phyloP scores from a whole-genome alignment of 2,888 invertebrate species.

The Masnerella sp. region DNA sequence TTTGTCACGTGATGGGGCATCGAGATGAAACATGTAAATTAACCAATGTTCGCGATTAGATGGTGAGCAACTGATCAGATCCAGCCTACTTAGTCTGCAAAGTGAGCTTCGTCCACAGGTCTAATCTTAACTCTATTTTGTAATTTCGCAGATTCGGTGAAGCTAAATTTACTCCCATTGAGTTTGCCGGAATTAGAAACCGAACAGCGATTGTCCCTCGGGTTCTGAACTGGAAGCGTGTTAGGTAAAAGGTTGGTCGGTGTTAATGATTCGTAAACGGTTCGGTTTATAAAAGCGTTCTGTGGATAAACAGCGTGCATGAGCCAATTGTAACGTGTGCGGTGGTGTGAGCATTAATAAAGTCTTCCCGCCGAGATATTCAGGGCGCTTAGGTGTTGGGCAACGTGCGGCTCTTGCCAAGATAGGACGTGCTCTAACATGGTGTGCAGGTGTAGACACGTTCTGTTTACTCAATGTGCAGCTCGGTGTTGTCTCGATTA shows the following conservation, averaged over 20 bases:
- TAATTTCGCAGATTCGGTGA: too few relatives aligned
- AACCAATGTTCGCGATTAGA: too few relatives aligned
- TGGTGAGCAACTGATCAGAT: too few relatives aligned
- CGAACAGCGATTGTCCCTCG: too few relatives aligned
- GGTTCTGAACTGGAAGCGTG: slow-evolving; percentile 1
- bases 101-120: too few relatives aligned
- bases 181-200: too few relatives aligned
- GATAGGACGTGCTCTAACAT: slow-evolving; percentile 58
- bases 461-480: slow-evolving; percentile 51
- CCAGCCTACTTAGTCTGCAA: too few relatives aligned
- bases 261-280: slow-evolving; percentile 40
- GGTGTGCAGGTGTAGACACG: slow-evolving; percentile 40
- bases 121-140: too few relatives aligned
- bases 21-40: too few relatives aligned
- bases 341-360: slow-evolving; percentile 71
- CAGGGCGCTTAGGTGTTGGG: slow-evolving; percentile 71
- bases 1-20: too few relatives aligned
- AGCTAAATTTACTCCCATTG: background rate
- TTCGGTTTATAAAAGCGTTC: slow-evolving; percentile 53
- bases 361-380: slow-evolving; percentile 73
- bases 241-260: slow-evolving; percentile 3
- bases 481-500: slow-evolving; percentile 43
- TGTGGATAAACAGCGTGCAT: slow-evolving; percentile 75
- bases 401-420: slow-evolving; percentile 71
- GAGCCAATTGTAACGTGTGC: slow-evolving; percentile 71